Evolutionary conservation across 2,888 invertebrate genomes (phyloP), one percentile per base, ranked within the genome.

Genomic region (Drosophila fungiperda): DNA sequence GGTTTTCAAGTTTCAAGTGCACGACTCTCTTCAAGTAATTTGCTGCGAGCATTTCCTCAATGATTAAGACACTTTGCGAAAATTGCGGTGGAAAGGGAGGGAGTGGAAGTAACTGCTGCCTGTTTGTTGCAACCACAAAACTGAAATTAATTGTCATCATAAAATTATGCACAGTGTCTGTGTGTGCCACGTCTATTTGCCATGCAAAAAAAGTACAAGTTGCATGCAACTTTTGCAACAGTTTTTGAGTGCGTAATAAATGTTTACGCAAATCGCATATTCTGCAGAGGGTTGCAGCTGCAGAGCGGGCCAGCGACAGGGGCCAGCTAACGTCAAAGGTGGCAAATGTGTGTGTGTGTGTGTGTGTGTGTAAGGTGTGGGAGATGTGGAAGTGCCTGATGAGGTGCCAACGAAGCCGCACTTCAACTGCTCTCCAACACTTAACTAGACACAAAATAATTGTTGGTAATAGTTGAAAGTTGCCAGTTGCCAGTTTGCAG

Each of bases 141-240:
- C 83, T 83, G 72, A 77, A 82, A 82, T 82, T 82, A 82, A 82
- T 82, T 82, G 86, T 83, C 83, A 77, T 80, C 86, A 86, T 82
- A 83, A 82, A 82, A 82, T 82, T 82, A 82, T 82, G 83, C 83
- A 80, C 65, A 70, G 72, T 67, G 70, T 68, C 48, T 36, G 29
- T 20, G 29, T 20, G 33, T 67, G 74, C 45, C 53, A 38, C 26
- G 53, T 54, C 45, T 17, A 26, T 49, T 48, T 33, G 57, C 33
- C 36, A 61, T 26, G 48, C 45, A 9, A 33, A 58, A 17, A 5
- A 23, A 2, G 3, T 0, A 42, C 67, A 57, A 76, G 85, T 69
- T 73, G 67, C 50, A 76, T 54, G 62, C 83, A 82, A 85, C 67
- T 79, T 85, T 85, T 82, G 53, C 63, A 68, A 26, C 68, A 62